Evolutionary conservation across 1,140 invertebrate genomes (phyloP).

Genomic region (Anoplophora glabripennis): DNA sequence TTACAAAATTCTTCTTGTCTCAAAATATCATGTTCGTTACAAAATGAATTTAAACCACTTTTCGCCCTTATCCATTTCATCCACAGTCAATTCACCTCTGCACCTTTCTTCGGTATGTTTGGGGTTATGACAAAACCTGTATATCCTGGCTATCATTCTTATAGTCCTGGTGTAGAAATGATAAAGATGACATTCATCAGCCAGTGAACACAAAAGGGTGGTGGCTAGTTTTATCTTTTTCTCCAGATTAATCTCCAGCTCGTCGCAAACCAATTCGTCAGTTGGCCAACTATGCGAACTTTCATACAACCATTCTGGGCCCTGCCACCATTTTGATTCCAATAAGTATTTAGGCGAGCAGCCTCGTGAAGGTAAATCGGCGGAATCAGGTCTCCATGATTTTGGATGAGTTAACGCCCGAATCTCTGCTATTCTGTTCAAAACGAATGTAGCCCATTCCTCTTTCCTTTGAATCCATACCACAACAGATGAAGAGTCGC

Average conservation of each 20-base stretch:
- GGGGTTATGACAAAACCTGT: no score
- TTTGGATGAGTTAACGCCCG: constrained; percentile 28
- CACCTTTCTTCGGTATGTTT: no score
- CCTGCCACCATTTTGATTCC: constrained; percentile 39
- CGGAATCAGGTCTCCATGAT: constrained; percentile 46
- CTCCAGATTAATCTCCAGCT: constrained; percentile 20
- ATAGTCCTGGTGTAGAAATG: no score
- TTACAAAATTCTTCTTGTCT: no score
- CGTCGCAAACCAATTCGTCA: background rate
- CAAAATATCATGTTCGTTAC: no score
- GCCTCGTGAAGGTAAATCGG: constrained; percentile 47
- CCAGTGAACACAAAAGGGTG: no score
- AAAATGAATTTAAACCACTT: no score
- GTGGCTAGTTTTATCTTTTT: constrained; percentile 11
- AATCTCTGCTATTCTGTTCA: constrained; percentile 43
- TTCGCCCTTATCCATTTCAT: no score
- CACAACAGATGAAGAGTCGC: constrained; percentile 36
- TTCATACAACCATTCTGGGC: constrained; percentile 38
- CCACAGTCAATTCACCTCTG: no score
- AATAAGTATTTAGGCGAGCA: constrained; percentile 31
- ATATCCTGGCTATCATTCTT: no score
- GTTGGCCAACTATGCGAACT: constrained; percentile 29
- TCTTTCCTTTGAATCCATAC: constrained; percentile 31
- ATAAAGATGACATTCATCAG: no score
- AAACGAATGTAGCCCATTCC: constrained; percentile 35